These are phyloP conservation scores for Apostichopus japonicus DNA, from an alignment of 35 echinoderm and acorn worm genomes.

Conservation along the genomic window DNA sequence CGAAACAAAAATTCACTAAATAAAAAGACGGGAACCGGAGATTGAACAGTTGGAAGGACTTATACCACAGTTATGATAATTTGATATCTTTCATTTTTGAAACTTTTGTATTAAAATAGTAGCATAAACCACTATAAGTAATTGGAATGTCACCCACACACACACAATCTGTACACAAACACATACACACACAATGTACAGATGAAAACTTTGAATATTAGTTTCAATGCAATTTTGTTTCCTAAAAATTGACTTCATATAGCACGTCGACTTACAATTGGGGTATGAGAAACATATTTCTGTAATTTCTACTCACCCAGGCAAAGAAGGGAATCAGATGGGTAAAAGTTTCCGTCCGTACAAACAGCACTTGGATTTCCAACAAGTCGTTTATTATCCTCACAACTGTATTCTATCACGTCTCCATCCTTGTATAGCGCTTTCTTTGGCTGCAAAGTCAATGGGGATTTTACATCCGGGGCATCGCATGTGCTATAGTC, in stretches of 20 bases:
- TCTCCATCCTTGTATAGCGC: not conserved
- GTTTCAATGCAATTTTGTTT: not conserved
- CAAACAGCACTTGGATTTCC: conserved; percentile 3
- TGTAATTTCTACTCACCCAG: not conserved
- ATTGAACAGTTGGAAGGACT: not conserved
- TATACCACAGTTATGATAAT: not conserved
- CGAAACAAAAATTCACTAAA: not conserved
- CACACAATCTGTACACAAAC: too few species aligned
- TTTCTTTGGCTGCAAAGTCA: not conserved
- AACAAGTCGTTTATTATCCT: not conserved
- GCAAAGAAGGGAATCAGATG: not conserved
- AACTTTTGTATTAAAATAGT: too few species aligned
- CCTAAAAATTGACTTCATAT: too few species aligned
- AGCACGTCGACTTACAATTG: too few species aligned
- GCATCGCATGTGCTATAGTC: not conserved
- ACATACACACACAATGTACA: too few species aligned
- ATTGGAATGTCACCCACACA: too few species aligned
- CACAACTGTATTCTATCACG: not conserved
- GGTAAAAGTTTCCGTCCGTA: not conserved
- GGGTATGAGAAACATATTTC: not conserved
- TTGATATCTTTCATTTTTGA: too few species aligned
- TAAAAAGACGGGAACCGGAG: not conserved
- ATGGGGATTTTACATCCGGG: not conserved
- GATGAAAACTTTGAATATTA: not conserved
- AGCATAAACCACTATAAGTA: too few species aligned